phyloP scores from a whole-genome alignment of 2,797 vertebrate species.

The Onychomys leucogaster region DNA sequence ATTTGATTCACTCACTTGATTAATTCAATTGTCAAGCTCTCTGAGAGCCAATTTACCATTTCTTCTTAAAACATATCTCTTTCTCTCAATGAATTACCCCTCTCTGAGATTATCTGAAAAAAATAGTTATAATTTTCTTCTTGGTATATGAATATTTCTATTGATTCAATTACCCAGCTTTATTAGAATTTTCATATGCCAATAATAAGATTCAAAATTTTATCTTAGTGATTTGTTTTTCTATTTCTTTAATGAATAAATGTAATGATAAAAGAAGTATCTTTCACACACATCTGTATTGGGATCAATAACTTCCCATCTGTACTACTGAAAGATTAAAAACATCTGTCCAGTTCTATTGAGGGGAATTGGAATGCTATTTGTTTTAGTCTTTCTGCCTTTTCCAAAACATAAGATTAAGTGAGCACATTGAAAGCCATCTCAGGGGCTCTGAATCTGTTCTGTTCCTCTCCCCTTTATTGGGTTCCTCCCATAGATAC shows the following conservation, averaged over 20 bases:
- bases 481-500: neutral
- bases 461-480: neutral
- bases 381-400: conserved; percentile 2
- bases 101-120: conserved; percentile 27
- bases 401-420: neutral
- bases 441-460: neutral
- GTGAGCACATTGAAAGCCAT: neutral
- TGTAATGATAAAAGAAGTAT: neutral
- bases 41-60: conserved; percentile 30
- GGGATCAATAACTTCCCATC: neutral
- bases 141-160: conserved; percentile 28
- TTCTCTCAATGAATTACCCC: conserved; percentile 43
- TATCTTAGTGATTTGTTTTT: neutral
- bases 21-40: conserved; percentile 65
- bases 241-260: conserved; percentile 25
- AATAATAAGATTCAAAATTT: conserved; percentile 33
- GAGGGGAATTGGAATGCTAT: neutral
- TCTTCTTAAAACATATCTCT: conserved; percentile 44
- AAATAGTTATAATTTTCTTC: neutral
- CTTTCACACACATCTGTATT: neutral
- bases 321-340: conserved; percentile 14
- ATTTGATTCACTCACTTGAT: conserved; percentile 60
- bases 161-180: conserved; percentile 13
- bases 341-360: neutral
- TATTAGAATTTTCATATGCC: conserved; percentile 54